Conservation (phyloP, 2,888 invertebrate genomes). For the Dasysyrphus albostriatus region DNA sequence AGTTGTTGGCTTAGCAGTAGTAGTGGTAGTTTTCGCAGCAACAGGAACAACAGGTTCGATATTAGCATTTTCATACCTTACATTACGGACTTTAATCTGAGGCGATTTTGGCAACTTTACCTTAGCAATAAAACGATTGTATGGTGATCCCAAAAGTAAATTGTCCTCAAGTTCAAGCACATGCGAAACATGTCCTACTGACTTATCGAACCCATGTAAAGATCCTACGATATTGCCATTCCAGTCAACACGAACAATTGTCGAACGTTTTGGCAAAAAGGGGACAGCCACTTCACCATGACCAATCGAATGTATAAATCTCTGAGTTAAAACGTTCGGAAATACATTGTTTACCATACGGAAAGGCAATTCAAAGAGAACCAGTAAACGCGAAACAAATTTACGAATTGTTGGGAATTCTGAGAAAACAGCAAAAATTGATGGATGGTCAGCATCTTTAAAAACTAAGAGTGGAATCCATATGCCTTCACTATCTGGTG, state of each 20-base stretch:
- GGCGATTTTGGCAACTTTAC: constrained; percentile 85
- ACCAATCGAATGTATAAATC: constrained; percentile 88
- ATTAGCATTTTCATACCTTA: constrained; percentile 81
- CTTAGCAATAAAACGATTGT: constrained; percentile 87
- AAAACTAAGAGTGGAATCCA: constrained; percentile 86
- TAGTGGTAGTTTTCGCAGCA: constrained; percentile 78
- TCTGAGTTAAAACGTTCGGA: constrained; percentile 88
- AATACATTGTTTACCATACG: constrained; percentile 86
- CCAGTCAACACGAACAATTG: constrained; percentile 88
- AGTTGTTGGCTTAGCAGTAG: constrained; percentile 73
- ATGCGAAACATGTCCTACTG: constrained; percentile 86
- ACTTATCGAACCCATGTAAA: constrained; percentile 87
- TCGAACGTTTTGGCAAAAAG: constrained; percentile 84
- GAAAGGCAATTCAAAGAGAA: constrained; percentile 87
- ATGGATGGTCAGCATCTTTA: constrained; percentile 86
- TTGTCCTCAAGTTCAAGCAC: constrained; percentile 87
- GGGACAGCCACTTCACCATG: constrained; percentile 85
- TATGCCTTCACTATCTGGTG: constrained; percentile 88
- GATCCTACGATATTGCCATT: constrained; percentile 89
- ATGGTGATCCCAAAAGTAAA: constrained; percentile 89
- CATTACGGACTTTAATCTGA: constrained; percentile 81
- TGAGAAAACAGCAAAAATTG: constrained; percentile 85
- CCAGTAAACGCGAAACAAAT: constrained; percentile 86
- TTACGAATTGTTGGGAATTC: constrained; percentile 88
- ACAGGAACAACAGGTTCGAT: constrained; percentile 79